These are phyloP conservation scores for Brachypteracias leptosomus DNA, from an alignment of 2,113 vertebrate genomes.

Conservation along the genomic window DNA sequence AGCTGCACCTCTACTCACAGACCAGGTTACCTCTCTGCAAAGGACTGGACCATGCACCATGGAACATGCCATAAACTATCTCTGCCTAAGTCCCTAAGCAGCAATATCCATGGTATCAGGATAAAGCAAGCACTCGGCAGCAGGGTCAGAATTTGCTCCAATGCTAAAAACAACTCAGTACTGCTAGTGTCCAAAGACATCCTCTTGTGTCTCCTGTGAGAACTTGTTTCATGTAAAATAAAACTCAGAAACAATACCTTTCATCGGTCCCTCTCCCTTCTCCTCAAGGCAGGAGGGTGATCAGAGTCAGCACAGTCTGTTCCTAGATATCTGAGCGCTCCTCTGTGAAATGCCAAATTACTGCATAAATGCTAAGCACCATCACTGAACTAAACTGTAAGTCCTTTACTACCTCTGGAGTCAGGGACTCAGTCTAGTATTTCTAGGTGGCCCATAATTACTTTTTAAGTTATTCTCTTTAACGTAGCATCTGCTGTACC, in stretches of 20 bases:
- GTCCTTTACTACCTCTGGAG: slow-evolving; percentile 21
- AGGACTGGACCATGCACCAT: not conserved
- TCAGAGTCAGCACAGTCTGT: not conserved
- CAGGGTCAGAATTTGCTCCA: not conserved
- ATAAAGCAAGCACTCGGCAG: not conserved
- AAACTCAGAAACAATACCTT: not conserved
- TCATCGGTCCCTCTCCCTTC: not conserved
- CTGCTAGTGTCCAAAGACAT: not conserved
- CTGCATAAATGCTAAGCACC: not conserved
- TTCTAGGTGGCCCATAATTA: not conserved
- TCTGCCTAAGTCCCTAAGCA: not conserved
- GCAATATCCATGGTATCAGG: not conserved
- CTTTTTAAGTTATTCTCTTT: not conserved
- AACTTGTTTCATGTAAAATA: not conserved
- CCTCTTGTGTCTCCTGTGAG: not conserved
- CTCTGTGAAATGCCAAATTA: slow-evolving; percentile 28
- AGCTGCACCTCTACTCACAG: not conserved
- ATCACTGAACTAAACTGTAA: not conserved
- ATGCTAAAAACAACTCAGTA: not conserved
- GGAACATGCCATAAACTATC: not conserved
- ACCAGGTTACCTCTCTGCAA: not conserved
- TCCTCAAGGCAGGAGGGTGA: not conserved
- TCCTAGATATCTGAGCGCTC: not conserved
- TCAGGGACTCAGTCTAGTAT: not conserved
- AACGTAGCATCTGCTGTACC: not conserved